Evolutionary conservation across 2,888 invertebrate species (phyloP).

Genomic region (Drosophila kanekoi): DNA sequence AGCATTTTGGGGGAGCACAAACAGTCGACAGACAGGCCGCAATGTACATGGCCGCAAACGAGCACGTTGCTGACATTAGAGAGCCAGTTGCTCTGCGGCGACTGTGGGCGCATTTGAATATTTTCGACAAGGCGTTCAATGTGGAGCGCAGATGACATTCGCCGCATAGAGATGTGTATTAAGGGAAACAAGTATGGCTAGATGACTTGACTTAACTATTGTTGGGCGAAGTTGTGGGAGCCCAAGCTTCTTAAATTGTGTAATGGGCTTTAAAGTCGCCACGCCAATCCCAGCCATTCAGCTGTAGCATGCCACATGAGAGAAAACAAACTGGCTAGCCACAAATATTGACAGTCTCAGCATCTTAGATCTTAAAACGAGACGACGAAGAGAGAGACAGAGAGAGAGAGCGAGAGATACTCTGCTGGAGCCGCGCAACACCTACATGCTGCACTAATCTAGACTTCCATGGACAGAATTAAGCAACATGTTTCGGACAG

Average conservation of each 20-base stretch:
- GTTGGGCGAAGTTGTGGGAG: constrained; percentile 14
- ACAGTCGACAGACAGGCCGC: constrained; percentile 24
- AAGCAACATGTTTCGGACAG: constrained; percentile 44
- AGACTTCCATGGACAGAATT: constrained; percentile 20
- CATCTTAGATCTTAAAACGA: constrained; percentile 28
- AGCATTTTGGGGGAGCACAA: constrained; percentile 58
- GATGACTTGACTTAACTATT: constrained; percentile 15
- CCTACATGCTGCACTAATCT: constrained; percentile 45
- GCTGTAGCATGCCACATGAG: constrained; percentile 29
- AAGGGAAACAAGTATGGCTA: constrained; percentile 12
- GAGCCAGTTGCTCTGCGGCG: constrained; percentile 14
- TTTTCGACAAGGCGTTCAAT: constrained; percentile 29
- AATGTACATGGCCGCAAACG: constrained; percentile 50
- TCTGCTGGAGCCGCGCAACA: constrained; percentile 28
- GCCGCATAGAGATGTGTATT: constrained; percentile 12
- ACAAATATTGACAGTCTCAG: constrained; percentile 57
- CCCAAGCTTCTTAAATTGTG: constrained; percentile 18
- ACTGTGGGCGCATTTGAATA: constrained; percentile 35
- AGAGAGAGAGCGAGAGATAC: constrained; percentile 3
- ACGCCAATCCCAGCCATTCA: constrained; percentile 33
- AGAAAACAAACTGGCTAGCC: constrained; percentile 24
- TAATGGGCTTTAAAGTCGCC: constrained; percentile 3
- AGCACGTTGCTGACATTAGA: constrained; percentile 58
- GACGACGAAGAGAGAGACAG: too few species aligned
- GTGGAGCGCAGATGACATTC: constrained; percentile 43